A percentile compares a stretch with the other conserved stretches of the same genome.
These are phyloP conservation scores for Bombyx mandarina DNA, from an alignment of 1,140 invertebrate species.

Conservation along the genomic window DNA sequence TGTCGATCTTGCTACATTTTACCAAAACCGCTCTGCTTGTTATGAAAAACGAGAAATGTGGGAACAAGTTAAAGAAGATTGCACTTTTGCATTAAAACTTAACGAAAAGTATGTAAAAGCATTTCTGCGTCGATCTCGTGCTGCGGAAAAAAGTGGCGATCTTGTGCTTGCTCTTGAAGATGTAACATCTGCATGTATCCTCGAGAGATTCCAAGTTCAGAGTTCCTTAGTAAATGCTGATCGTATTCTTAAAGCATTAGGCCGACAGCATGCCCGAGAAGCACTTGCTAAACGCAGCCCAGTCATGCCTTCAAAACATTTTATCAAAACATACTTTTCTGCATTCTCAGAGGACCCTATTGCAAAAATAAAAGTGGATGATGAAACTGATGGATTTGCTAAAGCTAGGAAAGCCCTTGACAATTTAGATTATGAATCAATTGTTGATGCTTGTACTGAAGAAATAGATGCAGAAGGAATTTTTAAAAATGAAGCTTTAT, in stretches of 20 bases:
- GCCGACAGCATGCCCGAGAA: slow-evolving; percentile 79
- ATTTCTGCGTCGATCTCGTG: slow-evolving; percentile 85
- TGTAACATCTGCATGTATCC: slow-evolving; percentile 90
- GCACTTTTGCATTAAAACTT: slow-evolving; percentile 85
- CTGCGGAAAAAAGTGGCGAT: slow-evolving; percentile 84
- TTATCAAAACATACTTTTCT: slow-evolving; percentile 87
- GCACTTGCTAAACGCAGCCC: slow-evolving; percentile 78
- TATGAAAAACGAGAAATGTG: slow-evolving; percentile 94
- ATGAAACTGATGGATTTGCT: slow-evolving; percentile 72
- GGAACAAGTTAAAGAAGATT: slow-evolving; percentile 88
- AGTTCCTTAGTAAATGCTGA: slow-evolving; percentile 86
- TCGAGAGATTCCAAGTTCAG: slow-evolving; percentile 90
- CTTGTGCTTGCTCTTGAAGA: slow-evolving; percentile 89
- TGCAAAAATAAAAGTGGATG: slow-evolving; percentile 41
- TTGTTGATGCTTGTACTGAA: slow-evolving; percentile 84
- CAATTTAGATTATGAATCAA: slow-evolving; percentile 81
- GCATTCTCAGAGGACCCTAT: slow-evolving; percentile 90
- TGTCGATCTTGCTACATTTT: slow-evolving; percentile 88
- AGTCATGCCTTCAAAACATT: slow-evolving; percentile 85
- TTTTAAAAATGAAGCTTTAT: slow-evolving; percentile 76
- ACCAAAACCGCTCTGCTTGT: slow-evolving; percentile 95
- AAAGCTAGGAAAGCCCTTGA: slow-evolving; percentile 78
- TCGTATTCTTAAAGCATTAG: slow-evolving; percentile 85
- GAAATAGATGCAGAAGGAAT: slow-evolving; percentile 76
- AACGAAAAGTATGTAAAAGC: slow-evolving; percentile 94